Conservation (phyloP, 37 sponge, comb jelly and placozoan species). For the Eunapius fragilis region DNA sequence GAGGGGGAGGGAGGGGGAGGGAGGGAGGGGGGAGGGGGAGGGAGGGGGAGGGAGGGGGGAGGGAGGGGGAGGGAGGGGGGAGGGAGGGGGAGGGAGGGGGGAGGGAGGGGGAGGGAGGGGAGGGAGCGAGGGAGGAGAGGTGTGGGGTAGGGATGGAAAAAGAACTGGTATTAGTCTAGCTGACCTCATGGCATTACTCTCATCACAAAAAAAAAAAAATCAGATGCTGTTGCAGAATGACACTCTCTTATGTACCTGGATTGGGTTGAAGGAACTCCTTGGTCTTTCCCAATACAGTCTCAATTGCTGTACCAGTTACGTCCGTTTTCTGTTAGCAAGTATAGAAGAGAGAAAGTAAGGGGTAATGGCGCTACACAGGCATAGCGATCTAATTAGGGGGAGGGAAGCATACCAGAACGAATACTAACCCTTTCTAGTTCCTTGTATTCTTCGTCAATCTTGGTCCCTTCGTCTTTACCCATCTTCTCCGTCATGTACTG, state of each 20-base stretch:
- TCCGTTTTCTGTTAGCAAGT: slow-evolving; percentile 60
- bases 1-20: background rate
- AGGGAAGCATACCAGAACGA: background rate
- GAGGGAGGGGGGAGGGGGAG: background rate
- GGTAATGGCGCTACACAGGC: background rate
- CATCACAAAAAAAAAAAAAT: background rate
- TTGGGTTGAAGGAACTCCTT: slow-evolving; percentile 94
- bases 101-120: background rate
- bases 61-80: background rate
- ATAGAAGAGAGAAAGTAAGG: background rate
- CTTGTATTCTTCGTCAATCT: slow-evolving; percentile 78
- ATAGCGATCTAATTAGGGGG: background rate
- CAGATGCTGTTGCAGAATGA: background rate
- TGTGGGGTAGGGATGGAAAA: background rate
- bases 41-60: background rate
- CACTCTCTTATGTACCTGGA: slow-evolving; percentile 49
- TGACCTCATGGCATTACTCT: background rate
- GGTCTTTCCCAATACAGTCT: slow-evolving; percentile 59
- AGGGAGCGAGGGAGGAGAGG: slow-evolving; percentile 3
- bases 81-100: background rate
- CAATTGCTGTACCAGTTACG: slow-evolving; percentile 57
- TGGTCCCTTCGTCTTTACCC: slow-evolving; percentile 89
- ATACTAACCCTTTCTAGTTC: slow-evolving; percentile 82
- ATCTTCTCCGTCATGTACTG: slow-evolving; percentile 95
- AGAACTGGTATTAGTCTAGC: no score